A percentile compares a stretch with the other conserved stretches of the same genome.
Conservation (phyloP, 2,113 vertebrate species). For the Crotophaga sulcirostris region DNA sequence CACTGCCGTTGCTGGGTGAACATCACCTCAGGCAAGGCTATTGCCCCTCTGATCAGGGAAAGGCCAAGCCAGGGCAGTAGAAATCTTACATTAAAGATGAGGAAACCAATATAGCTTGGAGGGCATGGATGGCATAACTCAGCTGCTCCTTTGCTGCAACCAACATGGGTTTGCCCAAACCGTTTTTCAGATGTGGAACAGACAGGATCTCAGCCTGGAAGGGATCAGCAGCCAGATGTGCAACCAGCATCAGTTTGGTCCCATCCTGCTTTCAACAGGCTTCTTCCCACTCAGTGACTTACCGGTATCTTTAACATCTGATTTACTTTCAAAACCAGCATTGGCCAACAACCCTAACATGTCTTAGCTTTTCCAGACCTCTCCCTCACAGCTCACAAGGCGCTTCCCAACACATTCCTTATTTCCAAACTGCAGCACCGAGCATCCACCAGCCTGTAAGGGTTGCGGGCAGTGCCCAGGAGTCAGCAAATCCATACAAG, state of each 20-base stretch:
- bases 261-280: not conserved
- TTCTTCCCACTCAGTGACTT: not conserved
- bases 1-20: rapidly evolving
- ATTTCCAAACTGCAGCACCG: not conserved
- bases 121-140: not conserved
- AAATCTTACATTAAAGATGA: not conserved
- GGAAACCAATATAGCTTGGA: not conserved
- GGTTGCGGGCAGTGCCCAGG: not conserved
- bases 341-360: not conserved
- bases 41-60: rapidly evolving
- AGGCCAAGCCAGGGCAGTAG: not conserved
- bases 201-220: not conserved
- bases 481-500: not conserved
- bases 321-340: not conserved
- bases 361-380: not conserved
- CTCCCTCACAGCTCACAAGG: not conserved
- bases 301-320: not conserved
- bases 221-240: not conserved
- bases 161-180: not conserved
- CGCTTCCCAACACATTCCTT: not conserved
- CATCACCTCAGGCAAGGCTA: not conserved
- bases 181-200: rapidly evolving
- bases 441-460: not conserved
- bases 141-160: not conserved
- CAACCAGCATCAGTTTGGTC: not conserved